Conservation (phyloP, 2,113 vertebrate genomes). For the Myanophis thanlyinensis region DNA sequence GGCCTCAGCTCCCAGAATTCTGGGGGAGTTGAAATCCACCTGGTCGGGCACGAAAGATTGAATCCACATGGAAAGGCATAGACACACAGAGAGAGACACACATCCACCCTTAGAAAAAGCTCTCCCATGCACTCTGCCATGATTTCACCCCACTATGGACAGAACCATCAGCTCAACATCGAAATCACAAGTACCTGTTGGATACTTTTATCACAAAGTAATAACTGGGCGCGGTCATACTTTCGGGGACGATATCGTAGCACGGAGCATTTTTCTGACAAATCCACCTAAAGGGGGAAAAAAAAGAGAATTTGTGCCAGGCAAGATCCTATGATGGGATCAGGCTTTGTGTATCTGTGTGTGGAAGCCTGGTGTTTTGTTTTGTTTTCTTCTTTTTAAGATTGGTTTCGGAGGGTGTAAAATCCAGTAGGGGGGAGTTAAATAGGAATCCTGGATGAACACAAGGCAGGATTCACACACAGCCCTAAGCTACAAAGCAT, state of each 20-base stretch:
- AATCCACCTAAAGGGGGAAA: slow-evolving; percentile 50
- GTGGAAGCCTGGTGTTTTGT: background rate
- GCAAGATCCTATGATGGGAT: background rate
- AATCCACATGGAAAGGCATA: background rate
- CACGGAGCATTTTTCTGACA: slow-evolving; percentile 58
- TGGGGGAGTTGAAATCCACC: background rate
- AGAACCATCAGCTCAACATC: background rate
- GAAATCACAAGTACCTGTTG: slow-evolving; percentile 49
- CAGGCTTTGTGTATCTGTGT: background rate
- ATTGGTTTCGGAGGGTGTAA: background rate
- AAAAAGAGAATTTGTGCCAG: background rate
- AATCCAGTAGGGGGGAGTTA: background rate
- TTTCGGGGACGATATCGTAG: slow-evolving; percentile 36
- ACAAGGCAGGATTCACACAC: background rate
- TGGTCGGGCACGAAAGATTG: background rate
- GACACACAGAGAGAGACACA: background rate
- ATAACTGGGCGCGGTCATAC: slow-evolving; percentile 45
- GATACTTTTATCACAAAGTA: slow-evolving; percentile 62
- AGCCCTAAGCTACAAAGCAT: background rate
- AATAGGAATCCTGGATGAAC: background rate
- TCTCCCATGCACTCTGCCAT: background rate
- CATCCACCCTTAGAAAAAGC: background rate
- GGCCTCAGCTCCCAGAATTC: background rate
- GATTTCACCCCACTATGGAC: background rate
- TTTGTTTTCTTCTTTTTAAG: background rate